Base-by-base conservation (phyloP, 2,888 invertebrate genomes). In the Orchesellides sinensis region DNA sequence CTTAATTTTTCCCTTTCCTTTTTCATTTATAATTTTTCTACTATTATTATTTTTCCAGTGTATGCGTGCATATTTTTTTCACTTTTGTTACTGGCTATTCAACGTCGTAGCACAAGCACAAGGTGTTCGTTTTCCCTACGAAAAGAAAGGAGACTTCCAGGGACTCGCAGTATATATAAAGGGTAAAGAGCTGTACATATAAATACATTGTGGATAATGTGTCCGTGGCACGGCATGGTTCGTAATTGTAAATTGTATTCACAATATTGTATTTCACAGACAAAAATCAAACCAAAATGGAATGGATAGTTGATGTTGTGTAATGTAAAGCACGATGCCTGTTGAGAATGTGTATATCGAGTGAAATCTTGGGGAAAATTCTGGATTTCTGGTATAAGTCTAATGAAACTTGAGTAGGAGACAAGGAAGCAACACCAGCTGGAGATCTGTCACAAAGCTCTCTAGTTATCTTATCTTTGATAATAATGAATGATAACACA, bases 261-360 rank as follows among this genome's bases (percentile, higher is more conserved):
- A 5, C 49, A n/a, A n/a, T 49, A 17, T 49, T 49, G 49, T 40
- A 12, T 49, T 12, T 17, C 49, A 17, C 10, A n/a, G n/a, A n/a
- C n/a, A n/a, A n/a, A n/a, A n/a, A n/a, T n/a, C n/a, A n/a, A n/a
- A n/a, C n/a, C n/a, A n/a, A 17, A 17, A 52, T 17, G 17, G 17
- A 21, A 21, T 17, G 3, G 8, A 52, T 52, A n/a, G 8, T 52
- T 52, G 52, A 52, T 52, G 10, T 52, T 52, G 52, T 3, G 27
- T 10, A n/a, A 23, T 25, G 35, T 19, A 14, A 10, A 1, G 2
- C 5, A 21, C 25, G 12, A 47, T 49, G 63, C 78, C 61, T 70
- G 77, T 78, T 45, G 77, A 68, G 77, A 68, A 69, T 29, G 17
- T 52, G n/a, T n/a, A 19, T 68, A 66, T 75, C 75, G 45, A 66